These are phyloP conservation scores for Rhagoletis zephyria DNA, from an alignment of 1,140 invertebrate genomes.

Conservation along the genomic window DNA sequence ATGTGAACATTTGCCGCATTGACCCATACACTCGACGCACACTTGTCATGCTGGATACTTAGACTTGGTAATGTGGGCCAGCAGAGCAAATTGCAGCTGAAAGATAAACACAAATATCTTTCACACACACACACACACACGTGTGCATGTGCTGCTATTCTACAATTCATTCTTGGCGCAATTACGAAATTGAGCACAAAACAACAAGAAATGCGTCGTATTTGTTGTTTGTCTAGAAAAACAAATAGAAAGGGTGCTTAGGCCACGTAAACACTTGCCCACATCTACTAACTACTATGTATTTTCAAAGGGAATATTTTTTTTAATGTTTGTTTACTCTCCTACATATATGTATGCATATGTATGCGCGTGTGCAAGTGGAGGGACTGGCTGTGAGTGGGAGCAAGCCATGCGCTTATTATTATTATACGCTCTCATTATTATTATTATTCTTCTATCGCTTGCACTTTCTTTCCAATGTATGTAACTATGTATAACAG, in stretches of 20 bases:
- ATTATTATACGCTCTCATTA: not conserved
- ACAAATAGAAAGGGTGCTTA: not conserved
- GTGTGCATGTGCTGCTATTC: not conserved
- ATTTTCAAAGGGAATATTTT: too few species aligned
- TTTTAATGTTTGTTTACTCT: too few species aligned
- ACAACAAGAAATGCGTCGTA: conserved; percentile 29
- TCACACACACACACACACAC: not conserved
- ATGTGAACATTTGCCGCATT: conserved; percentile 7
- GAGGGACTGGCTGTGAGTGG: not conserved
- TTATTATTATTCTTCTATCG: not conserved
- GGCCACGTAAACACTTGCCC: not conserved
- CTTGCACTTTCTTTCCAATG: not conserved
- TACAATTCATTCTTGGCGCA: conserved; percentile 13
- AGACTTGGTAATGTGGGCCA: conserved; percentile 29
- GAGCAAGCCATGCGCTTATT: conserved; percentile 10
- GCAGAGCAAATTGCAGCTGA: conserved; percentile 12
- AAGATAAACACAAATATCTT: conserved; percentile 26
- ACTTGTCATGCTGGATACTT: not conserved
- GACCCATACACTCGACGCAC: not conserved
- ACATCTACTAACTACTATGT: not conserved
- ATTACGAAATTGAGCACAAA: conserved; percentile 43
- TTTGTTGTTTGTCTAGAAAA: conserved; percentile 8
- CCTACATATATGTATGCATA: not conserved
- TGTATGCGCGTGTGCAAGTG: not conserved
- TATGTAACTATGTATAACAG: not conserved